Conservation (phyloP, 2,113 vertebrate species). For the Perognathus longimembris region DNA sequence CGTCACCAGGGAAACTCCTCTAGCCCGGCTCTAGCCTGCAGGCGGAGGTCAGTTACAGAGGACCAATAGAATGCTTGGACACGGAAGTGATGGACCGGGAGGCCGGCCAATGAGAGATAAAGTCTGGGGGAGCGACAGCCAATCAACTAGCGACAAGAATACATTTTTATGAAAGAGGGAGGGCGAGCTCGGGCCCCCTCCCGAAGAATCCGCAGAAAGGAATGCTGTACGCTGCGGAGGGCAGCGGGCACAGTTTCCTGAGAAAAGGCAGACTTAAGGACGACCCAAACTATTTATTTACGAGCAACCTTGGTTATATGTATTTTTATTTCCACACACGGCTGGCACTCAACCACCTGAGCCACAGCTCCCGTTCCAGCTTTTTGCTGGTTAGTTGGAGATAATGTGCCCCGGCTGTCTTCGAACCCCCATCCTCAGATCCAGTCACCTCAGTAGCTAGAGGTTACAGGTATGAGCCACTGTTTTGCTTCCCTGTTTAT, state of each 20-base stretch:
- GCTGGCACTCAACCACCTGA: no score
- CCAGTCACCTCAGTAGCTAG: no score
- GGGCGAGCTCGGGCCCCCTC: background rate
- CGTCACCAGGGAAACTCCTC: slow-evolving; percentile 62
- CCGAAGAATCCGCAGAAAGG: fast-evolving
- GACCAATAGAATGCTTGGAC: slow-evolving; percentile 72
- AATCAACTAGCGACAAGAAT: slow-evolving; percentile 88
- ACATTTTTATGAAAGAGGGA: slow-evolving; percentile 72
- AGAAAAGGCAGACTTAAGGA: background rate
- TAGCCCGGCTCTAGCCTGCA: fast-evolving
- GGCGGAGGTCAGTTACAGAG: background rate
- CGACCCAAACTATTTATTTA: background rate
- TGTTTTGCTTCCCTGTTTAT: no score
- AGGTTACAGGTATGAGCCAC: no score
- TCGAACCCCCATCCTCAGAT: no score
- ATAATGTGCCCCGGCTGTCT: no score
- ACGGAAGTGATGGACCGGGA: background rate
- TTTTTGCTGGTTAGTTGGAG: no score
- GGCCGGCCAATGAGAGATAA: background rate
- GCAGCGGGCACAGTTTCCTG: no score
- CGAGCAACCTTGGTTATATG: background rate
- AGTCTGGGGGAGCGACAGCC: background rate
- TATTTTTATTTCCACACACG: no score
- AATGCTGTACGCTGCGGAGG: background rate
- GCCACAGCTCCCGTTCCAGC: no score